Evolutionary conservation across 2,113 vertebrate genomes (phyloP).

Genomic region (Indicator maculatus): DNA sequence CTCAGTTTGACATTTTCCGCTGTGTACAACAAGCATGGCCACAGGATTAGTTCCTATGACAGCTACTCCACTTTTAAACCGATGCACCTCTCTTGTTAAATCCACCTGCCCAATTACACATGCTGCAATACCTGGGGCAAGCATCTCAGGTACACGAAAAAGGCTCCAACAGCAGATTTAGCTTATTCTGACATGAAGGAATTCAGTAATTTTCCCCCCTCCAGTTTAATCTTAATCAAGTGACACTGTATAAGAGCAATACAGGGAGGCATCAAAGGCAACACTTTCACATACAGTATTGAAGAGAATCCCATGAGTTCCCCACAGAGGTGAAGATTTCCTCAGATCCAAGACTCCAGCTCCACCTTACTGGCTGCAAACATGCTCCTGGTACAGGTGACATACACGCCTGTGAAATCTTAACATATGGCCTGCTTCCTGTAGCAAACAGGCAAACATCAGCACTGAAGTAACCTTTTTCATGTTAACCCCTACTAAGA

Average conservation of each 20-base stretch:
- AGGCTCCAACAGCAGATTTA: not conserved
- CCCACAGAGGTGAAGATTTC: not conserved
- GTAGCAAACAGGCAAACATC: not conserved
- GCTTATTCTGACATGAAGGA: not conserved
- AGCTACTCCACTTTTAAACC: not conserved
- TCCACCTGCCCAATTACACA: not conserved
- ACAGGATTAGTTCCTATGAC: not conserved
- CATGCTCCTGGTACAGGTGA: not conserved
- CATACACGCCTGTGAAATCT: not conserved
- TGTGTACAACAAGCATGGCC: not conserved
- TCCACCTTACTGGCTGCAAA: not conserved
- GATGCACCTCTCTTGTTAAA: not conserved
- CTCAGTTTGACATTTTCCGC: not conserved
- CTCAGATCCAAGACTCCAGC: not conserved
- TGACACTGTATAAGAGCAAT: not conserved
- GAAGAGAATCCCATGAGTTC: not conserved
- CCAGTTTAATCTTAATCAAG: slow-evolving; percentile 18
- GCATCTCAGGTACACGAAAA: not conserved
- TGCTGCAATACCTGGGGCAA: not conserved
- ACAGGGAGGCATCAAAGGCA: not conserved
- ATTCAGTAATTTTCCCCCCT: not conserved
- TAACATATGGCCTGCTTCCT: not conserved
- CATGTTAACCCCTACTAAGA: slow-evolving; percentile 27
- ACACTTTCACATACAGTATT: not conserved
- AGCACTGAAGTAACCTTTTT: not conserved